These are phyloP conservation scores for Idaea dimidiata DNA, from an alignment of 2,888 invertebrate species.

Conservation along the genomic window DNA sequence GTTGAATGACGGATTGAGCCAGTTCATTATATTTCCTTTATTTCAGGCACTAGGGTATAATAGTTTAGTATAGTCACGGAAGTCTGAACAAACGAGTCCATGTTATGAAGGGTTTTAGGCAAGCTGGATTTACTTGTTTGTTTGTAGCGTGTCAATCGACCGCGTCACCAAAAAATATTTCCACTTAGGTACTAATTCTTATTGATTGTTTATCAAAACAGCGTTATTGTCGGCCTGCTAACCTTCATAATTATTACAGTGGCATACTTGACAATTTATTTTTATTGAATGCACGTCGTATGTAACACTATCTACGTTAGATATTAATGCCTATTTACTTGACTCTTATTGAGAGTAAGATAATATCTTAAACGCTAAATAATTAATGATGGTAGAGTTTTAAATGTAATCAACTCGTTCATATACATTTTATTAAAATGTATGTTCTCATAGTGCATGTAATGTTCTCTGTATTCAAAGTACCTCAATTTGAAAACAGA, in stretches of 20 bases:
- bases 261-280: conserved; percentile 41
- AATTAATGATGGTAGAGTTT: neutral
- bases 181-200: neutral
- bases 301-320: conserved; percentile 27
- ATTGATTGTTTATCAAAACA: conserved; percentile 7
- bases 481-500: too few species aligned
- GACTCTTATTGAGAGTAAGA: conserved; percentile 9
- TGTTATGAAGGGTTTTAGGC: neutral
- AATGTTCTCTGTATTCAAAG: too few species aligned
- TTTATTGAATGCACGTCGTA: conserved; percentile 36
- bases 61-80: too few species aligned
- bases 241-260: conserved; percentile 38
- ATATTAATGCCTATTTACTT: conserved; percentile 1
- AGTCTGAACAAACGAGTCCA: neutral
- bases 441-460: neutral
- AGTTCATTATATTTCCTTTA: too few species aligned
- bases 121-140: neutral
- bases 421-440: neutral
- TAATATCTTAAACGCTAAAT: conserved; percentile 11
- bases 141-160: neutral
- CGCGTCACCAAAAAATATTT: neutral
- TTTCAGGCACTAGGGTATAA: too few species aligned
- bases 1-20: too few species aligned
- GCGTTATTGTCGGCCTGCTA: conserved; percentile 21
- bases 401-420: neutral